phyloP scores from a whole-genome alignment of 2,888 invertebrate species.

The Vanessa cardui region DNA sequence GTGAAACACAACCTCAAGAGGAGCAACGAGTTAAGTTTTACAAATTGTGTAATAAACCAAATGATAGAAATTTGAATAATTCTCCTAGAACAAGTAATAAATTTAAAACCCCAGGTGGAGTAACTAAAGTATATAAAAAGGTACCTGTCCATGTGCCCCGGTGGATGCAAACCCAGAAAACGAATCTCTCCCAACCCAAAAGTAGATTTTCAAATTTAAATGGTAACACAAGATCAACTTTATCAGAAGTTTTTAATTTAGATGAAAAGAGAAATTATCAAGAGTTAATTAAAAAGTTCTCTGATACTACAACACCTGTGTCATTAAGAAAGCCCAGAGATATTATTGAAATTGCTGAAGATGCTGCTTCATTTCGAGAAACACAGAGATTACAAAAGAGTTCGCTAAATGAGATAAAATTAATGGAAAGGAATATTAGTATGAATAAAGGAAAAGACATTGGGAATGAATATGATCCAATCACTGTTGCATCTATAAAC shows the following conservation, averaged over 20 bases:
- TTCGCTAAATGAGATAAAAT: slow-evolving; percentile 63
- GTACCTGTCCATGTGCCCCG: slow-evolving; percentile 57
- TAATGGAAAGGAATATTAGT: slow-evolving; percentile 58
- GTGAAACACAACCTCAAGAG: slow-evolving; percentile 44
- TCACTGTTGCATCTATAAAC: slow-evolving; percentile 73
- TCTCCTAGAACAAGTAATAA: slow-evolving; percentile 64
- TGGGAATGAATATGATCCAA: slow-evolving; percentile 69
- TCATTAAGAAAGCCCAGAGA: slow-evolving; percentile 54
- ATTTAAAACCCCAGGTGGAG: slow-evolving; percentile 66
- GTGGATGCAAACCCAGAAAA: slow-evolving; percentile 63
- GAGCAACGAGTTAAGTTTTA: slow-evolving; percentile 58
- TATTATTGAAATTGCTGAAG: slow-evolving; percentile 63
- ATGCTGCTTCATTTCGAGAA: slow-evolving; percentile 62
- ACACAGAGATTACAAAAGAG: slow-evolving; percentile 65
- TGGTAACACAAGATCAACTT: slow-evolving; percentile 63
- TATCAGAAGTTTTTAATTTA: slow-evolving; percentile 80
- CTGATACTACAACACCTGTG: slow-evolving; percentile 55
- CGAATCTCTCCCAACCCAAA: slow-evolving; percentile 55
- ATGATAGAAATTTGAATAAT: slow-evolving; percentile 50
- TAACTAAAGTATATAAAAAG: slow-evolving; percentile 69
- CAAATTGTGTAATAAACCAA: slow-evolving; percentile 56
- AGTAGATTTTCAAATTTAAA: slow-evolving; percentile 61
- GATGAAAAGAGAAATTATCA: slow-evolving; percentile 82
- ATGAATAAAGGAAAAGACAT: slow-evolving; percentile 58
- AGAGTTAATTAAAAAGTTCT: slow-evolving; percentile 75